phyloP scores from a whole-genome alignment of 2,888 invertebrate genomes.

The Drosophila robusta region DNA sequence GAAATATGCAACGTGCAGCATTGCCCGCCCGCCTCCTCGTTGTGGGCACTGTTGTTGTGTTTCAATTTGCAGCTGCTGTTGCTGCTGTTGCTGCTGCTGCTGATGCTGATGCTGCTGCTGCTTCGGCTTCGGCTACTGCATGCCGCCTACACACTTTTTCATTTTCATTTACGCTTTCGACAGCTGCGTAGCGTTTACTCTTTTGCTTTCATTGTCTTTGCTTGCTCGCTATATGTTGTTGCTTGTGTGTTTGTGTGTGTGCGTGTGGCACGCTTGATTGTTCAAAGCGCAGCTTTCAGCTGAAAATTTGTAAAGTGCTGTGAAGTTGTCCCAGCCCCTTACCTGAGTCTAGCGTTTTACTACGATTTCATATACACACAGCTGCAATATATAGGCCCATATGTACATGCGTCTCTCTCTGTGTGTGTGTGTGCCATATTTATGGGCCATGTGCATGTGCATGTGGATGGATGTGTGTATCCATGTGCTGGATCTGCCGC shows the following conservation, averaged over 20 bases:
- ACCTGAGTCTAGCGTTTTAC: slow-evolving; percentile 70
- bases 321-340: slow-evolving; percentile 40
- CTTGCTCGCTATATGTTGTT: slow-evolving; percentile 8
- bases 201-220: slow-evolving; percentile 51
- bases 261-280: slow-evolving; percentile 68
- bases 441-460: slow-evolving; percentile 65
- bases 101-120: slow-evolving; percentile 3
- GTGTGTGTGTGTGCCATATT: slow-evolving; percentile 66
- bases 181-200: slow-evolving; percentile 58
- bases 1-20: slow-evolving; percentile 65
- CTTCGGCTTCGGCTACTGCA: slow-evolving; percentile 14
- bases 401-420: slow-evolving; percentile 12
- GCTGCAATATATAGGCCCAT: slow-evolving; percentile 46
- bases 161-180: slow-evolving; percentile 71
- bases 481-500: slow-evolving; percentile 43
- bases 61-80: slow-evolving; percentile 42
- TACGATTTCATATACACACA: slow-evolving; percentile 48
- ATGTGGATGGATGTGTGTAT: slow-evolving; percentile 26
- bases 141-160: slow-evolving; percentile 55
- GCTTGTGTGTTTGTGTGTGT: slow-evolving; percentile 16
- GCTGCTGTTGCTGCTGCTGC: slow-evolving; percentile 28
- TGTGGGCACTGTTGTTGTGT: slow-evolving; percentile 35
- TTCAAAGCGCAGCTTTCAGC: slow-evolving; percentile 74
- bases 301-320: slow-evolving; percentile 73
- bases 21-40: slow-evolving; percentile 21